Base-by-base conservation (phyloP, 2,888 invertebrate genomes). In the Alentia gelatinosa region DNA sequence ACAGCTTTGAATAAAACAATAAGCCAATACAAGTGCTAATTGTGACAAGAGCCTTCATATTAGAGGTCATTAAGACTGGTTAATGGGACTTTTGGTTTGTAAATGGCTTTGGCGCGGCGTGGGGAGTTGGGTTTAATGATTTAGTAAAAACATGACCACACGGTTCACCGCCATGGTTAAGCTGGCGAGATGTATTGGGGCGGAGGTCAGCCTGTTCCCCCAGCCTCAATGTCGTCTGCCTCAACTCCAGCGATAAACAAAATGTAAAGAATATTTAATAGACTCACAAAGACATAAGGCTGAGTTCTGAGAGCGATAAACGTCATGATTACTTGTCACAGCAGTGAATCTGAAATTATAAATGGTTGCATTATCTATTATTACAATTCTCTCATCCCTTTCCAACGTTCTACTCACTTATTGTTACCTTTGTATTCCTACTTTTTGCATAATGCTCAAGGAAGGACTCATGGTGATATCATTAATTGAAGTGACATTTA, bases 21-120 rank as follows among this genome's bases (percentile, higher is more conserved):
- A 50, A 47, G 47, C 50, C 86, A 86, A 50, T 86, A 50, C 42
- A 86, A 86, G 86, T 86, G 50, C 86, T 86, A 86, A 86, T 86
- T 86, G 47, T 33, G 35, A 86, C 86, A 86, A 86, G 86, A 86
- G 86, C 50, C 33, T 42, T 50, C 86, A 47, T 30, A 86, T 86
- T 86, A 47, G 50, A 86, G 50, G 50, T 50, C 86, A 86, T 86
- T 86, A 86, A 26, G 37, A 39, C 39, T 35, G 37, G 19, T 79
- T 35, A 79, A 79, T 79, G 79, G 79, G 79, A 35, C 37, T 79
- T 35, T 39, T 79, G 79, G 79, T 35, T 79, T 79, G 79, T 79
- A n/a, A 79, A 79, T 79, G 79, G 79, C 35, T 37, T 12, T 37
- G 35, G 79, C 0, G 79, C 30, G 15, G 26, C 30, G 37, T 19